Evolutionary conservation across 2,113 vertebrate species (phyloP), one percentile per base, ranked within the genome.

Genomic region (Triplophysa dalaica): DNA sequence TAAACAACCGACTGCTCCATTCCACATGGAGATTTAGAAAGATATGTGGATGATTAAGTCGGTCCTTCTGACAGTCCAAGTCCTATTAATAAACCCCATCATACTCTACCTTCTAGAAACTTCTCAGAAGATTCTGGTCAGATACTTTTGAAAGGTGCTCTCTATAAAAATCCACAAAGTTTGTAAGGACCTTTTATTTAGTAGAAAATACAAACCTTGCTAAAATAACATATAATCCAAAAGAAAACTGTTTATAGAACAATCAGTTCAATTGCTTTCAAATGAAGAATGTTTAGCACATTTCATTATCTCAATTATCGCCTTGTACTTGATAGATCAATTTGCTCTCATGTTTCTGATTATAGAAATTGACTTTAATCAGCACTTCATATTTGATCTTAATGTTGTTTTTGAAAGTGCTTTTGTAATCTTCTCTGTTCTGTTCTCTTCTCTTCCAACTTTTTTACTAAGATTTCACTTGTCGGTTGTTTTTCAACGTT

Each of bases 41-140:
- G 70, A 54, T 75, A 26, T 80, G 60, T 73, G 13, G 60, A 65
- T 65, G 64, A 79, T 72, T 75, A 38, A 67, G 48, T 84, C 72
- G 75, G 43, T 50, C 64, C 75, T 70, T 64, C n/a, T 87, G 86
- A 89, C 87, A 89, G 82, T 81, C 79, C 82, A 38, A 38, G 82
- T 69, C 61, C 85, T 91, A 89, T 88, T 85, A 84, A 88, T 89
- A 88, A 50, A 82, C 61, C 60, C 54, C 52, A 56, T 1, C 54
- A 76, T 69, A 84, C 74, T 67, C 62, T 67, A 17, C 84, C 73
- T 10, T 75, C 41, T 79, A n/a, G 70, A 63, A 77, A 63, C 70
- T 19, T 79, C 76, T 77, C 73, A 22, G 75, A 81, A 83, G 56
- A 43, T 26, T 41, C n/a, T 63, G 41, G 48, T 75, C 41, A 45